Evolutionary conservation across 2,113 vertebrate genomes (phyloP), one percentile per base, ranked within the genome.

Genomic region (Trogon surrucura): DNA sequence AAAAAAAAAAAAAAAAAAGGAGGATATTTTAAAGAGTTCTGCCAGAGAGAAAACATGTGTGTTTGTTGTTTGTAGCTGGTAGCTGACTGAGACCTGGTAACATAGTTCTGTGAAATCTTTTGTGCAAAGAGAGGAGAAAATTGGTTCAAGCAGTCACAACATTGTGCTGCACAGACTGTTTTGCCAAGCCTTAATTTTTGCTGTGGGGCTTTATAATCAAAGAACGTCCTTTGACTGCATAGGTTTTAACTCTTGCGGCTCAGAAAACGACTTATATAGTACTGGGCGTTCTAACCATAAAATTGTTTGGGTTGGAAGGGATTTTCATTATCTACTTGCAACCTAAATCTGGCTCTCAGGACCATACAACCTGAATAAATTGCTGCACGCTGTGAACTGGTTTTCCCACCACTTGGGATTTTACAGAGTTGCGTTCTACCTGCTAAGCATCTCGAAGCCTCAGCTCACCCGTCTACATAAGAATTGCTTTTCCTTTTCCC

Each of bases 381-480:
- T 72, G 71, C 26, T 70, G 38, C 13, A 62, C 25, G 29, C 56
- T 62, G n/a, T 70, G 29, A 84, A 62, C 3, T 3, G 15, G 27
- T 69, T 83, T 70, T 62, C 13, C 27, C 10, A 47, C 7, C 29
- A 41, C 36, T 44, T 14, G 4, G 8, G 30, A 41, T 85, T 88
- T 60, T 75, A 56, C 17, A 3, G 34, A 72, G 44, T 41, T 61
- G 10, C 6, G 10, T 16, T 91, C 5, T 36, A 29, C 13, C 57
- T 79, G 32, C 9, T 44, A 13, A 7, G 38, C 9, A 67, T 88
- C n/a, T 53, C 47, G 82, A 84, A 78, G 16, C 27, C 17, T 74
- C 15, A 16, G 16, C 11, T 80, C 17, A 10, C 32, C 27, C 16
- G 60, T 5, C 16, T 29, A 18, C 5, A 0, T 4, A 25, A n/a